These are phyloP conservation scores for Melanostoma mellinum DNA, from an alignment of 2,888 invertebrate species.

Conservation along the genomic window DNA sequence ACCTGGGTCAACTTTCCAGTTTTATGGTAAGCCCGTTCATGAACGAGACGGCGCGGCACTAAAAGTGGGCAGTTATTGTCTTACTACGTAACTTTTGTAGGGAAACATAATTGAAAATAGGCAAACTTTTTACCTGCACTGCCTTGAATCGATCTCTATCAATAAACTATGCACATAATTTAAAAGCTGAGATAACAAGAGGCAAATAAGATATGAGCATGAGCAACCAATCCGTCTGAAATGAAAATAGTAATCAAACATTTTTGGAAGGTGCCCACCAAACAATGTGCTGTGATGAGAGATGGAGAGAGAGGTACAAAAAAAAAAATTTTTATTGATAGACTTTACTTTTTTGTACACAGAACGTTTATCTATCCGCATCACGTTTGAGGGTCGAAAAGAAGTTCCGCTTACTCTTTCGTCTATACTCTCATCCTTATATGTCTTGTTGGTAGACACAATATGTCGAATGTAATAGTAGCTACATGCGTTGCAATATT, in stretches of 20 bases:
- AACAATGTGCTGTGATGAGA: slow-evolving; percentile 4
- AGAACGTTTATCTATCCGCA: slow-evolving; percentile 36
- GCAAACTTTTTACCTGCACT: neutral
- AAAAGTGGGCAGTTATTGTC: no score
- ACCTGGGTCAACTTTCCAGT: no score
- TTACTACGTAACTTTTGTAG: no score
- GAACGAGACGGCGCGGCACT: no score
- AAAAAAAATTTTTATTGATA: slow-evolving; percentile 13
- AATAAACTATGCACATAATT: slow-evolving; percentile 46
- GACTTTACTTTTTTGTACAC: slow-evolving; percentile 20
- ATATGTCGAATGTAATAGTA: slow-evolving; percentile 19
- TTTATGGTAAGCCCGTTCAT: no score
- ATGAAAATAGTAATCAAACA: slow-evolving; percentile 53
- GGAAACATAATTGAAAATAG: neutral
- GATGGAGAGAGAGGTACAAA: neutral
- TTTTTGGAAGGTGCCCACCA: slow-evolving; percentile 46
- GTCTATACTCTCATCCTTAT: slow-evolving; percentile 43
- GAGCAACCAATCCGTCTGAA: slow-evolving; percentile 18
- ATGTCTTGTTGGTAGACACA: slow-evolving; percentile 5
- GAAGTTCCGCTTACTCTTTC: slow-evolving; percentile 52
- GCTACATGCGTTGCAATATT: slow-evolving; percentile 6
- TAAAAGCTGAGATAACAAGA: slow-evolving; percentile 33
- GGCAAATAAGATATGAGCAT: slow-evolving; percentile 14
- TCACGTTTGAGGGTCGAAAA: slow-evolving; percentile 69
- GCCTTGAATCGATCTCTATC: slow-evolving; percentile 38